These are phyloP conservation scores for Hyperoplus immaculatus DNA, from an alignment of 2,797 vertebrate species.

Conservation along the genomic window DNA sequence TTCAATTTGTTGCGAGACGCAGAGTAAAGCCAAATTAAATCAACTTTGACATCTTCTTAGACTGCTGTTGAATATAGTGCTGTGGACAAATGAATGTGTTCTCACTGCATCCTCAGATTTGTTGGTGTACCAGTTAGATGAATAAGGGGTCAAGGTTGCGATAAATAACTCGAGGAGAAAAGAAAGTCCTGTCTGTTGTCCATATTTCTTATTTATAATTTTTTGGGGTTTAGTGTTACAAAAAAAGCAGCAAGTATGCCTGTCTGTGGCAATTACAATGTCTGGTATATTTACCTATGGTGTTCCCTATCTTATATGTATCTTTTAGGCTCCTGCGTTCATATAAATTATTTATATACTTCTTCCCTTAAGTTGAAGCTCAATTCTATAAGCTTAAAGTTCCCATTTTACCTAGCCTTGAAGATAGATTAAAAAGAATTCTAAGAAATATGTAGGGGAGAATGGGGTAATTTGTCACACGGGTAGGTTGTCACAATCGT, in stretches of 20 bases:
- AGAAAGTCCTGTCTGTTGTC: neutral
- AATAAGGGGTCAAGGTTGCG: conserved; percentile 2
- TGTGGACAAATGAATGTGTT: neutral
- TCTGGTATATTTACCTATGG: neutral
- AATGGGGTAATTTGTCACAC: no score
- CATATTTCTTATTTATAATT: neutral
- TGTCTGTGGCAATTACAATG: neutral
- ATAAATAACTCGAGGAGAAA: neutral
- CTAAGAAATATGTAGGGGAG: neutral
- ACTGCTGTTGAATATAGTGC: conserved; percentile 7
- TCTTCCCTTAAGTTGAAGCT: neutral
- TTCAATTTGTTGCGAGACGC: conserved; percentile 21
- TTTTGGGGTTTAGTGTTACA: neutral
- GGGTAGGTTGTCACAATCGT: no score
- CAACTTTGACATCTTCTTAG: conserved; percentile 15
- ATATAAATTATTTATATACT: neutral
- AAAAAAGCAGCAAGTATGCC: neutral
- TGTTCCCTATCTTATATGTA: neutral
- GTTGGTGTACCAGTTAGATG: neutral
- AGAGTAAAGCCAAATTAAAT: conserved; percentile 30
- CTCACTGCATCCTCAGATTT: conserved; percentile 11
- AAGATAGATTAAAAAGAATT: neutral
- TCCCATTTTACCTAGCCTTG: neutral
- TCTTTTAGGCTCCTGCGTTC: neutral
- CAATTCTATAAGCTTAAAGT: conserved; percentile 1